Conservation (phyloP, 2,888 invertebrate species). For the Tillus elongatus region DNA sequence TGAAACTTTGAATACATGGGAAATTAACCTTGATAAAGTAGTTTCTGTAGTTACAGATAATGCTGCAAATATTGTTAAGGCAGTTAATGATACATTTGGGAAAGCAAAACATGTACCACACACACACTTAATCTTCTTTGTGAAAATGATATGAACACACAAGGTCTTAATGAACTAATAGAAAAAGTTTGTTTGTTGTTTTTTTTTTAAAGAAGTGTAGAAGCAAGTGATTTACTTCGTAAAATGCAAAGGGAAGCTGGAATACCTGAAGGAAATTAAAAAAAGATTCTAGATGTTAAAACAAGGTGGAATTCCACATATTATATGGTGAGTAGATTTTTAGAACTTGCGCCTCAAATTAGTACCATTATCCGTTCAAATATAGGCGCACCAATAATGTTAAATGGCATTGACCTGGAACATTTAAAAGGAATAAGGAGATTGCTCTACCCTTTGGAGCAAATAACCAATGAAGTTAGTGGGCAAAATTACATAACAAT, state of each 20-base stretch:
- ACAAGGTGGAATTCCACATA: constrained; percentile 12
- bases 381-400: constrained; percentile 24
- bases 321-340: constrained; percentile 7
- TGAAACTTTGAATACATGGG: neutral
- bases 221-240: neutral
- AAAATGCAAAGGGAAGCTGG: neutral
- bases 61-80: constrained; percentile 5
- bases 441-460: constrained; percentile 27
- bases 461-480: constrained; percentile 30
- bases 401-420: constrained; percentile 19
- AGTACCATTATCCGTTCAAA: neutral
- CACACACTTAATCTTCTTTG: constrained; percentile 4
- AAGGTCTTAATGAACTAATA: neutral
- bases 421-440: constrained; percentile 19
- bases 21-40: neutral
- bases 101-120: neutral
- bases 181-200: constrained; percentile 2
- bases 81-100: constrained; percentile 5
- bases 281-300: constrained; percentile 8
- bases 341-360: constrained; percentile 5
- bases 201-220: constrained; percentile 4
- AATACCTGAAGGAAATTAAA: constrained; percentile 8
- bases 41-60: constrained; percentile 7
- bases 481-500: constrained; percentile 27
- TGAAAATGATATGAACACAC: constrained; percentile 1